phyloP scores from a whole-genome alignment of 1,140 invertebrate genomes.

The Macrostomum lignano region DNA sequence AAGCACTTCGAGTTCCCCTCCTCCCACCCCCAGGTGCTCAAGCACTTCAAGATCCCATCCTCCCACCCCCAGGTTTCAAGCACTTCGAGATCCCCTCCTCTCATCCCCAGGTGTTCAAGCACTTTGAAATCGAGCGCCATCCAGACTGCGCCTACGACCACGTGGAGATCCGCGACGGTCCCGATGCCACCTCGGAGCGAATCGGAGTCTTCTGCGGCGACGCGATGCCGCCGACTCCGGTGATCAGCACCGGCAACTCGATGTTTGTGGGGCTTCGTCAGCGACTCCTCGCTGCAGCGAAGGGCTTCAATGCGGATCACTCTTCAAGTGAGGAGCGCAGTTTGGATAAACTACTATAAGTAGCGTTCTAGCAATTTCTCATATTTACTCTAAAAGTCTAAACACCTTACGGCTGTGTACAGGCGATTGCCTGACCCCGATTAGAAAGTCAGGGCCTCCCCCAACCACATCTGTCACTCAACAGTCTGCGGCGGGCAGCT shows the following conservation, averaged over 20 bases:
- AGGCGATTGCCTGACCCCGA: background rate
- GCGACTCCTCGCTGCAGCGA: slow-evolving; percentile 73
- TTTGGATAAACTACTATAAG: slow-evolving; percentile 1
- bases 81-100: too few species aligned
- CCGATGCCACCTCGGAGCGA: slow-evolving; percentile 36
- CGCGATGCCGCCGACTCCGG: slow-evolving; percentile 61
- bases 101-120: slow-evolving; percentile 58
- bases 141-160: slow-evolving; percentile 91
- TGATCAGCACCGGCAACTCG: slow-evolving; percentile 54
- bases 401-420: background rate
- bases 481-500: slow-evolving; percentile 67
- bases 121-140: slow-evolving; percentile 70
- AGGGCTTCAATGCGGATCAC: slow-evolving; percentile 62
- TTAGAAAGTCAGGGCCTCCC: slow-evolving; percentile 3
- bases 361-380: background rate
- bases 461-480: slow-evolving; percentile 4
- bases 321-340: slow-evolving; percentile 42
- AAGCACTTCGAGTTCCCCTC: too few species aligned
- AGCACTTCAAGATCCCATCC: too few species aligned
- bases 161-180: slow-evolving; percentile 35
- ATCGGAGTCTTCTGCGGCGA: slow-evolving; percentile 77
- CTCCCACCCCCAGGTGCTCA: too few species aligned
- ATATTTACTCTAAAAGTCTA: background rate
- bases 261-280: slow-evolving; percentile 71
- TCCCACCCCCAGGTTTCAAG: too few species aligned